A percentile compares a stretch with the other conserved stretches of the same genome.
phyloP scores from a whole-genome alignment of 2,797 vertebrate species.

The Petrocephalus sullivani region DNA sequence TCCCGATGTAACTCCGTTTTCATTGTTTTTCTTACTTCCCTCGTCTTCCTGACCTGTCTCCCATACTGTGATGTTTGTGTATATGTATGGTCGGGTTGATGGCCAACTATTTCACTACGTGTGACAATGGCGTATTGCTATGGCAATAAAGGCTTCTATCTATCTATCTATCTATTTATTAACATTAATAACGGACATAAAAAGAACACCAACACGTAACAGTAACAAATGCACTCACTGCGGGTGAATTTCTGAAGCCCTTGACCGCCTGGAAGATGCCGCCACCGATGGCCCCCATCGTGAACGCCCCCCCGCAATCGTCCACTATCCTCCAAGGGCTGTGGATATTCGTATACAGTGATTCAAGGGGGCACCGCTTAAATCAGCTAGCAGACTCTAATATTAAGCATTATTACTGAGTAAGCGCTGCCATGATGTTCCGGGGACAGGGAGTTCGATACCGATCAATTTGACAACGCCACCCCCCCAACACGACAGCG shows the following conservation, averaged over 20 bases:
- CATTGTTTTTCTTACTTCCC: no score
- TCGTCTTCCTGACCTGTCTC: no score
- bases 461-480: not conserved
- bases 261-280: slow-evolving; percentile 95
- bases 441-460: not conserved
- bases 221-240: slow-evolving; percentile 64
- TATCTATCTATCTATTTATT: no score
- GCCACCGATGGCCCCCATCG: slow-evolving; percentile 93
- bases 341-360: not conserved
- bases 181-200: not conserved
- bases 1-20: no score
- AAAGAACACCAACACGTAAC: not conserved
- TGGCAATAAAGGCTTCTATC: no score
- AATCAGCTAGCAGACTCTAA: not conserved
- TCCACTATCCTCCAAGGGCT: slow-evolving; percentile 98
- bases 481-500: not conserved
- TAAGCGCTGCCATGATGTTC: not conserved
- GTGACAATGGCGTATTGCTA: no score
- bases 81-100: no score
- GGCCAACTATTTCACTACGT: no score
- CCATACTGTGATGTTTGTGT: no score
- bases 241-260: slow-evolving; percentile 90
- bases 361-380: not conserved
- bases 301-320: slow-evolving; percentile 94
- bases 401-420: not conserved